Percentiles rank a stretch among this genome's conserved stretches.
Evolutionary conservation across 2,797 vertebrate species (phyloP).

Genomic region (Mus caroli): DNA sequence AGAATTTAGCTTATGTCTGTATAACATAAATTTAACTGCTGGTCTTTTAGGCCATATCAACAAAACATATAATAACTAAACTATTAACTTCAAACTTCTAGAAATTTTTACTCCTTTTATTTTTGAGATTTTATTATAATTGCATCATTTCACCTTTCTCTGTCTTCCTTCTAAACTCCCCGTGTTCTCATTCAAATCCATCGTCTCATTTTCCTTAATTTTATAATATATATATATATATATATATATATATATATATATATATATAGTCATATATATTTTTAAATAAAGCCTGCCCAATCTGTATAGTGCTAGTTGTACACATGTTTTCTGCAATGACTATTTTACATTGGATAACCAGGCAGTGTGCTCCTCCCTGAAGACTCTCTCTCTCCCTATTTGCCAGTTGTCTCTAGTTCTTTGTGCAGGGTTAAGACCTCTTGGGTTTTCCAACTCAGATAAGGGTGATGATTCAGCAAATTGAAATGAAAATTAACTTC

Average conservation of each 20-base stretch:
- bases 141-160: not conserved
- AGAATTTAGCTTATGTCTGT: not conserved
- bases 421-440: not conserved
- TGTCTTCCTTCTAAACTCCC: not conserved
- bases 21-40: not conserved
- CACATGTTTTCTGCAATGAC: not conserved
- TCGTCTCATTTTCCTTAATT: not conserved
- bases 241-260: not conserved
- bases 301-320: not conserved
- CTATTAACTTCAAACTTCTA: not conserved
- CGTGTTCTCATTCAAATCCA: not conserved
- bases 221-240: not conserved
- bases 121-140: not conserved
- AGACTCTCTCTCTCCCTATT: not conserved
- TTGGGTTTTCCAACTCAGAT: not conserved
- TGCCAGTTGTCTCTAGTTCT: not conserved
- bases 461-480: not conserved
- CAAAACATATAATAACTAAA: not conserved
- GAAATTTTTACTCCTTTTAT: not conserved
- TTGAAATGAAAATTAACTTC: not conserved
- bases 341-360: not conserved
- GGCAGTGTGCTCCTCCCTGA: not conserved
- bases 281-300: not conserved
- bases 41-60: not conserved
- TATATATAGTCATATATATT: not conserved